phyloP scores from a whole-genome alignment of 2,888 invertebrate species.

The Leptothorax acervorum region DNA sequence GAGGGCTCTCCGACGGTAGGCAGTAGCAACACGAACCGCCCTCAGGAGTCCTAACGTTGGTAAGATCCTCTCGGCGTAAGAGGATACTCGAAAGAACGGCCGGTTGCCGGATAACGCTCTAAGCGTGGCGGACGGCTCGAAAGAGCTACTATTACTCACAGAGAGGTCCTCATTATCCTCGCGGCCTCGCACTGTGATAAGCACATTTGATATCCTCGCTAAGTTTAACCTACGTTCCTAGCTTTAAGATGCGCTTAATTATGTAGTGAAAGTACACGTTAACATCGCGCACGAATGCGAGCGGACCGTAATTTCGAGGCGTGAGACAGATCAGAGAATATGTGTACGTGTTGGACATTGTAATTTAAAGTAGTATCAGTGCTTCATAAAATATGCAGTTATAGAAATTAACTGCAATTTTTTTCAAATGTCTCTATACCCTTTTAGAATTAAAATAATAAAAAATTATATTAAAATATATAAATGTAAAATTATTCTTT shows the following conservation, averaged over 20 bases:
- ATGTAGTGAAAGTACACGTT: constrained; percentile 3
- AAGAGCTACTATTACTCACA: constrained; percentile 57
- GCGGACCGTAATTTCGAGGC: constrained; percentile 14
- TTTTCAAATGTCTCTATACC: background rate
- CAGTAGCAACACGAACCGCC: constrained; percentile 36
- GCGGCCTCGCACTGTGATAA: constrained; percentile 24
- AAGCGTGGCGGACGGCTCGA: constrained; percentile 44
- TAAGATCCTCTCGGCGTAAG: constrained; percentile 53
- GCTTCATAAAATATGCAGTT: background rate
- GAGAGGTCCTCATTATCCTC: constrained; percentile 57
- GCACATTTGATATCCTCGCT: constrained; percentile 26
- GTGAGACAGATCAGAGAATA: background rate
- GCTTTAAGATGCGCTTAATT: constrained; percentile 35
- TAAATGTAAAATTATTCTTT: background rate
- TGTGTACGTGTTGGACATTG: background rate
- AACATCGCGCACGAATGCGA: background rate
- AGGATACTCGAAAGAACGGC: constrained; percentile 62
- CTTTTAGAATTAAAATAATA: background rate
- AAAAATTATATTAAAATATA: background rate
- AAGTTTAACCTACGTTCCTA: background rate
- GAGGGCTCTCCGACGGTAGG: constrained; percentile 17
- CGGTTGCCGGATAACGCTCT: constrained; percentile 65
- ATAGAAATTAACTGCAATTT: background rate
- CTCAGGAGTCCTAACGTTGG: constrained; percentile 9
- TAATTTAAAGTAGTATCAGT: background rate